phyloP scores from a whole-genome alignment of 2,888 invertebrate genomes.

The Pimpla rufipes region DNA sequence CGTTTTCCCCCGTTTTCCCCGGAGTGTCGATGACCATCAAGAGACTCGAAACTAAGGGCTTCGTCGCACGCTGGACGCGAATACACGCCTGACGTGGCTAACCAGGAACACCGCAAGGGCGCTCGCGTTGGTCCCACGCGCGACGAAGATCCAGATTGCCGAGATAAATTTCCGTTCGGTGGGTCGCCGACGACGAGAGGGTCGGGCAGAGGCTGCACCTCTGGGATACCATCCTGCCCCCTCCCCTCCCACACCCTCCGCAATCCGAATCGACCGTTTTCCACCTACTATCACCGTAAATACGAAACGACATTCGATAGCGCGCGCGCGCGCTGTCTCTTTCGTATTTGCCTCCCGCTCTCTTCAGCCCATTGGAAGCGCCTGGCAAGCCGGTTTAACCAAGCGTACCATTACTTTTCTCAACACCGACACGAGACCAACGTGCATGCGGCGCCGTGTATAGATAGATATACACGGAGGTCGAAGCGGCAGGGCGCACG shows the following conservation, averaged over 20 bases:
- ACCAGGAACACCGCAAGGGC: slow-evolving; percentile 55
- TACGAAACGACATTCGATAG: slow-evolving; percentile 71
- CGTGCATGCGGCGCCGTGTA: too few species aligned
- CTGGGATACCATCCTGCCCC: not conserved
- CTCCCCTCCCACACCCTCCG: slow-evolving; percentile 5
- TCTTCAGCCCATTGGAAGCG: slow-evolving; percentile 7
- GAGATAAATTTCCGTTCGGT: slow-evolving; percentile 70
- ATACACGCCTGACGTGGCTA: slow-evolving; percentile 49
- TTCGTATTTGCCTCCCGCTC: slow-evolving; percentile 29
- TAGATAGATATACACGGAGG: not conserved
- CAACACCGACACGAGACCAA: slow-evolving; percentile 44
- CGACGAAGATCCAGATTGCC: slow-evolving; percentile 63
- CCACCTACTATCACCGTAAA: slow-evolving; percentile 69
- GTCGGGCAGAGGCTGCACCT: slow-evolving; percentile 14
- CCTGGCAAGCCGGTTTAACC: slow-evolving; percentile 68
- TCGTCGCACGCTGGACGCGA: slow-evolving; percentile 10
- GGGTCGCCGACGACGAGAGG: slow-evolving; percentile 29
- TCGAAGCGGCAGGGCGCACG: slow-evolving; percentile 11
- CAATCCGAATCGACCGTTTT: slow-evolving; percentile 66
- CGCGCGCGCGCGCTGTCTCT: slow-evolving; percentile 37
- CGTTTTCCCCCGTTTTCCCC: slow-evolving; percentile 8
- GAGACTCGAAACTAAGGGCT: slow-evolving; percentile 27
- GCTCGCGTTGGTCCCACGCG: slow-evolving; percentile 20
- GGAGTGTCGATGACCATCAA: slow-evolving; percentile 25
- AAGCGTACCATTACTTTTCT: slow-evolving; percentile 74